Evolutionary conservation across 2,888 invertebrate genomes (phyloP).

Genomic region (Morpho achilles): DNA sequence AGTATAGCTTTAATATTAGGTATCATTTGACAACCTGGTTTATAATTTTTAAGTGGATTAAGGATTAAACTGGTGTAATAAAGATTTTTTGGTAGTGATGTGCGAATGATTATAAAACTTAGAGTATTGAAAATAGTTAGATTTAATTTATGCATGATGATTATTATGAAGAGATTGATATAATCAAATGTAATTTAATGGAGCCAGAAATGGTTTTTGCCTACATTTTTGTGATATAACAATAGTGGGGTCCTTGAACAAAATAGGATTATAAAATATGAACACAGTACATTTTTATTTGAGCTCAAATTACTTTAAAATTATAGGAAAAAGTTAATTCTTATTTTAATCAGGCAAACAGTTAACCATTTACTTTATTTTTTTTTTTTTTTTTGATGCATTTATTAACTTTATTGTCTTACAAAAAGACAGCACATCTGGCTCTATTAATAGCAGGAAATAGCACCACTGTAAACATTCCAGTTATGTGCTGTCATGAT

Average conservation of each 20-base stretch:
- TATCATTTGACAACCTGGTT: slow-evolving; percentile 14
- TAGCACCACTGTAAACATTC: slow-evolving; percentile 57
- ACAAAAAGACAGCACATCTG: slow-evolving; percentile 59
- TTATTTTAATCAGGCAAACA: not conserved
- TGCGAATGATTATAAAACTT: slow-evolving; percentile 5
- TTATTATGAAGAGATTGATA: slow-evolving; percentile 12
- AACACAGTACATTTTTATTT: slow-evolving; percentile 6
- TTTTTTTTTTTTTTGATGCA: slow-evolving; percentile 42
- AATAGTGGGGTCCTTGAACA: slow-evolving; percentile 13
- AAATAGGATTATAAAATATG: not conserved
- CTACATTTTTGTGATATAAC: slow-evolving; percentile 51
- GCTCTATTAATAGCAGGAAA: slow-evolving; percentile 28
- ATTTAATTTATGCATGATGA: slow-evolving; percentile 6
- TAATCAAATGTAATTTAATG: slow-evolving; percentile 37
- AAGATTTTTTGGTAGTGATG: slow-evolving; percentile 1
- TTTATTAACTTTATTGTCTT: slow-evolving; percentile 59
- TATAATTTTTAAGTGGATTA: slow-evolving; percentile 9
- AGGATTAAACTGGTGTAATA: slow-evolving; percentile 7
- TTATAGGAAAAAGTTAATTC: not conserved
- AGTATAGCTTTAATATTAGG: slow-evolving; percentile 23
- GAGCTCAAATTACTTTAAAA: not conserved
- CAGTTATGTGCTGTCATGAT: slow-evolving; percentile 70
- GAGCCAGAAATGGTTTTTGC: slow-evolving; percentile 34
- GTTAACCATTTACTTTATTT: slow-evolving; percentile 14
- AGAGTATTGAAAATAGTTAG: not conserved